Conservation (phyloP, 2,888 invertebrate genomes). For the Gandaritis pyraliata region DNA sequence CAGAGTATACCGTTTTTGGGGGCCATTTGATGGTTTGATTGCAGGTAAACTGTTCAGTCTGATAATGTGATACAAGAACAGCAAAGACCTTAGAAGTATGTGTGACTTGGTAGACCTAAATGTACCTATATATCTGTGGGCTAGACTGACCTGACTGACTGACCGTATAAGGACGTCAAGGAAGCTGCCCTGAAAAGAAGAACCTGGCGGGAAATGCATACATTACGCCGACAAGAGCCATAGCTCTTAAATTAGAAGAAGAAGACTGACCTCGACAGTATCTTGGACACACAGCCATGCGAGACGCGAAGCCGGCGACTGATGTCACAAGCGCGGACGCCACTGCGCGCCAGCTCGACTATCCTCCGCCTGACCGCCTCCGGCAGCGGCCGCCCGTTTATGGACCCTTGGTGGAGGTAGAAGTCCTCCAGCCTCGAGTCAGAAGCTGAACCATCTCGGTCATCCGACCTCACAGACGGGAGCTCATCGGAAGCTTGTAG, state of each 20-base stretch:
- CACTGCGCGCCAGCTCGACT: constrained; percentile 97
- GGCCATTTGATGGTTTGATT: too few species aligned
- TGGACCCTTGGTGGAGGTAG: constrained; percentile 93
- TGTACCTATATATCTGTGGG: background rate
- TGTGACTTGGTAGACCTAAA: too few species aligned
- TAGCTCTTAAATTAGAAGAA: too few species aligned
- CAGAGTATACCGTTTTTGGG: too few species aligned
- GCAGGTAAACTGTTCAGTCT: too few species aligned
- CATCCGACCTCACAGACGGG: constrained; percentile 1
- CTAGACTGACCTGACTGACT: constrained; percentile 39
- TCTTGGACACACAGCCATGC: constrained; percentile 90
- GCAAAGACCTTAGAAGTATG: too few species aligned
- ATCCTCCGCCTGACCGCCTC: constrained; percentile 96
- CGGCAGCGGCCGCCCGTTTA: constrained; percentile 96
- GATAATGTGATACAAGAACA: too few species aligned
- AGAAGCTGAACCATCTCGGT: constrained; percentile 4
- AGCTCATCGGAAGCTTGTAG: background rate
- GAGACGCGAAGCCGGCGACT: constrained; percentile 93
- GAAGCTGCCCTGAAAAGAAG: too few species aligned
- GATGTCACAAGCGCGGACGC: constrained; percentile 98
- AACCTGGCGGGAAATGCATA: too few species aligned
- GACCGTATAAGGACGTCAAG: too few species aligned
- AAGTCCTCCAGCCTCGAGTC: constrained; percentile 18
- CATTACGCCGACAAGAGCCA: too few species aligned
- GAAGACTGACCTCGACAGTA: constrained; percentile 40